Evolutionary conservation across 2,113 vertebrate species (phyloP).

Genomic region (Oostethus manadensis): DNA sequence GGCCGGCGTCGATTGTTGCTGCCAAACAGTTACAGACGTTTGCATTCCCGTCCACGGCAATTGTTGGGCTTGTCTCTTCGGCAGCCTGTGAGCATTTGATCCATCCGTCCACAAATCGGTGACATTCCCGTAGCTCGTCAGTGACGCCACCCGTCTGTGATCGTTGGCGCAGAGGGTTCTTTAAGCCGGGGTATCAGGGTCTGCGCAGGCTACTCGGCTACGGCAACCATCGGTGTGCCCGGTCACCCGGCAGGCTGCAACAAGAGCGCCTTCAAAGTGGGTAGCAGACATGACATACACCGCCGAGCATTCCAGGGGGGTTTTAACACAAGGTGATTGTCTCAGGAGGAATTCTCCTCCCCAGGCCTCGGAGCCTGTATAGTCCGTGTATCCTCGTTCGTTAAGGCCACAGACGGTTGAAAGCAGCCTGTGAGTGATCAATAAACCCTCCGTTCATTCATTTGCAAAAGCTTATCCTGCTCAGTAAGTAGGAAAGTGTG

Average conservation of each 20-base stretch:
- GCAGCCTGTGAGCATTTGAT: conserved; percentile 69
- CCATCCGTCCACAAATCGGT: conserved; percentile 55
- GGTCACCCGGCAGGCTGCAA: conserved; percentile 60
- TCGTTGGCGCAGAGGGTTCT: conserved; percentile 58
- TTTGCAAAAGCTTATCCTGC: no score
- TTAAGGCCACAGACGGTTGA: neutral
- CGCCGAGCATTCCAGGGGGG: conserved; percentile 51
- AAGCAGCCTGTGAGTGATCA: neutral
- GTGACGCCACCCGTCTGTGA: conserved; percentile 35
- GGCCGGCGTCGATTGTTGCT: neutral
- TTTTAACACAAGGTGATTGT: conserved; percentile 44
- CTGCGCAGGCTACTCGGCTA: conserved; percentile 58
- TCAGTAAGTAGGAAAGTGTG: no score
- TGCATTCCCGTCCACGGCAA: conserved; percentile 75
- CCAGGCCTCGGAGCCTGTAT: conserved; percentile 13
- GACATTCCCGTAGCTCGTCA: conserved; percentile 65
- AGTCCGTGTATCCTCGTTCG: conserved; percentile 2
- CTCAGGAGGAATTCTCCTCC: conserved; percentile 17
- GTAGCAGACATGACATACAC: conserved; percentile 59
- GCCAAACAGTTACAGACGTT: conserved; percentile 71
- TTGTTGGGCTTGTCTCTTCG: conserved; percentile 61
- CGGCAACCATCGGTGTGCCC: conserved; percentile 65
- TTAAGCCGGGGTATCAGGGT: conserved; percentile 61
- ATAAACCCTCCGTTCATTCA: no score
- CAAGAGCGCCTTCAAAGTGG: conserved; percentile 44